These are phyloP conservation scores for Euleptes europaea DNA, from an alignment of 2,113 vertebrate species.

Conservation along the genomic window DNA sequence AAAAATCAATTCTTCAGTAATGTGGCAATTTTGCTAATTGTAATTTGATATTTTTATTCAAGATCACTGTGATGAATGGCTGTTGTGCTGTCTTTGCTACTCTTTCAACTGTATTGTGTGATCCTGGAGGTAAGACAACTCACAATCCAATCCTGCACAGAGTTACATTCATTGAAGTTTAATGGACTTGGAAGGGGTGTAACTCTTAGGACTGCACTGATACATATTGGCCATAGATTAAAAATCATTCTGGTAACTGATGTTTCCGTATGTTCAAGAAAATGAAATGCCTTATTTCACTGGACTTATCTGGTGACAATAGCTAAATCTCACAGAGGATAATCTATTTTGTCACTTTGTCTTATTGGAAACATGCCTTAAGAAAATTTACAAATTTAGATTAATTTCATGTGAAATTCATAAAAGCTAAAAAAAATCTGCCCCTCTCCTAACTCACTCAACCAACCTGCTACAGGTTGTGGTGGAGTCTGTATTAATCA, in stretches of 20 bases:
- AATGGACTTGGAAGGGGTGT: too few species aligned
- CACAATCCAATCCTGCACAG: not conserved
- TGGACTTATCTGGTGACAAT: not conserved
- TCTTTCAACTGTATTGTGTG: slow-evolving; percentile 48
- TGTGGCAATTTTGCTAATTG: not conserved
- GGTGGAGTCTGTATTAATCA: not conserved
- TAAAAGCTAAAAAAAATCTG: not conserved
- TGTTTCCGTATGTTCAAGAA: not conserved
- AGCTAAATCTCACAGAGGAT: not conserved
- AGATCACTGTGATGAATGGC: slow-evolving; percentile 54
- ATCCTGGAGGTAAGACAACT: slow-evolving; percentile 43
- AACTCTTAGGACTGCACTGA: too few species aligned
- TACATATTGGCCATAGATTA: too few species aligned
- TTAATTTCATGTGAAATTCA: not conserved
- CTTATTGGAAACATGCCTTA: not conserved
- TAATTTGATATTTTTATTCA: not conserved
- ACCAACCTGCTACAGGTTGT: not conserved
- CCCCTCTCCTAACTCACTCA: not conserved
- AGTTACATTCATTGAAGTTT: too few species aligned
- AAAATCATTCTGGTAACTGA: not conserved
- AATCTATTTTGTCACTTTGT: not conserved
- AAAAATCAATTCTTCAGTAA: not conserved
- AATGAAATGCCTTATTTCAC: not conserved
- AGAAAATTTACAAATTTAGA: not conserved
- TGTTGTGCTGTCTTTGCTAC: slow-evolving; percentile 50